Base-by-base conservation (phyloP, 2,888 invertebrate genomes). In the Lutraria lutraria region DNA sequence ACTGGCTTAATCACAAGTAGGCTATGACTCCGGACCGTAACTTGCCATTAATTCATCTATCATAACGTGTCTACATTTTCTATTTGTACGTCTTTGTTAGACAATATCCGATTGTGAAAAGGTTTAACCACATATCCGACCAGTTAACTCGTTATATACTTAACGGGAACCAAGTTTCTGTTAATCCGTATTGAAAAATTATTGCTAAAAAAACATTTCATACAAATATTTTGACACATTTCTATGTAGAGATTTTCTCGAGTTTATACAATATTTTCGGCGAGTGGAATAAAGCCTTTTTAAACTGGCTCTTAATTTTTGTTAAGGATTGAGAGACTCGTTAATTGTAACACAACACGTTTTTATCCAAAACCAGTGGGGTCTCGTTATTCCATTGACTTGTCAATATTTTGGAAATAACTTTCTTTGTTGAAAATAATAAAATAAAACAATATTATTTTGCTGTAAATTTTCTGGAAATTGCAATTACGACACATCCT, bases 81-180 rank as follows among this genome's bases (percentile, higher is more conserved):
- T 85, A 79, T 88, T 88, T 63, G 15, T 60, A 52, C 19, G 43
- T 76, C 80, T 86, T 89, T 86, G 89, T 88, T 53, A 63, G 21
- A 60, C 82, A 72, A 89, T 81, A 91, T 89, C 91, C 91, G 89
- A 89, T 86, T 86, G 56, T 86, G 81, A 86, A 84, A 79, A 85
- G 86, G 76, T 88, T 81, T 89, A 87, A 81, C 54, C 53, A 83
- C 43, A 79, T 29, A 79, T 72, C 56, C 76, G 60, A 82, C 87
- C 89, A 88, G 92, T 92, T 92, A 92, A 90, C 88, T 90, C 91
- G 91, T 91, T 91, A 91, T 82, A 84, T 84, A 82, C 88, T 91
- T 91, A 91, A 63, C 84, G 76, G 79, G 34, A 34, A 85, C 83
- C 85, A 84, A 82, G 76, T 85, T 88, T n/a, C 72, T 29, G 15